These are phyloP conservation scores for Urocitellus parryii DNA, from an alignment of 2,113 vertebrate species.

Conservation along the genomic window DNA sequence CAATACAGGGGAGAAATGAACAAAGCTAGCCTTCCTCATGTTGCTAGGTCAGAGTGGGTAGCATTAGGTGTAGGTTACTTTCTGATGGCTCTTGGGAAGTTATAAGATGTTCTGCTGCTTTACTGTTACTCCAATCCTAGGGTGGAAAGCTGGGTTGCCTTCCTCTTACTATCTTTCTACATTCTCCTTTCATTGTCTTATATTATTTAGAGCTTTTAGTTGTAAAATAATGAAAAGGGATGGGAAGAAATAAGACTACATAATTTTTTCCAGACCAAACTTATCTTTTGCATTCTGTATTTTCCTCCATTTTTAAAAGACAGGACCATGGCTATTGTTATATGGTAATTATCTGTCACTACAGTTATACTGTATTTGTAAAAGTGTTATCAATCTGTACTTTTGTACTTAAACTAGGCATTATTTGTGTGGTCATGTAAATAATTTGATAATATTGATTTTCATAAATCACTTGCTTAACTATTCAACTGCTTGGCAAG, in stretches of 20 bases:
- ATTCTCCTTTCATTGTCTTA: background rate
- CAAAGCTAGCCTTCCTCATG: background rate
- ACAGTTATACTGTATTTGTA: background rate
- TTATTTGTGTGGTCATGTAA: background rate
- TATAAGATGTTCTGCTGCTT: background rate
- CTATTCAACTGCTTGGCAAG: background rate
- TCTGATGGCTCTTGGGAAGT: background rate
- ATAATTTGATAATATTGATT: background rate
- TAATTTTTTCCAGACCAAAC: background rate
- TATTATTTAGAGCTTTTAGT: background rate
- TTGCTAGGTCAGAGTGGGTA: background rate
- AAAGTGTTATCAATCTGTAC: background rate
- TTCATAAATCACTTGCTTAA: background rate
- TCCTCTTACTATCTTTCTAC: background rate
- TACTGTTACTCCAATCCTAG: background rate
- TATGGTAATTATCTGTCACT: background rate
- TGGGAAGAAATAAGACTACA: background rate
- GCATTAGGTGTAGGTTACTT: background rate
- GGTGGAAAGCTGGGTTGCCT: background rate
- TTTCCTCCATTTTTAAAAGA: background rate
- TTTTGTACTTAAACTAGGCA: background rate
- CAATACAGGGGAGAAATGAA: no score
- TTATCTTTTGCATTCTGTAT: background rate
- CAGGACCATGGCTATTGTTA: background rate
- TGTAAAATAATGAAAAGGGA: background rate